Conservation (phyloP, 2,888 invertebrate genomes). For the Rapana venosa region DNA sequence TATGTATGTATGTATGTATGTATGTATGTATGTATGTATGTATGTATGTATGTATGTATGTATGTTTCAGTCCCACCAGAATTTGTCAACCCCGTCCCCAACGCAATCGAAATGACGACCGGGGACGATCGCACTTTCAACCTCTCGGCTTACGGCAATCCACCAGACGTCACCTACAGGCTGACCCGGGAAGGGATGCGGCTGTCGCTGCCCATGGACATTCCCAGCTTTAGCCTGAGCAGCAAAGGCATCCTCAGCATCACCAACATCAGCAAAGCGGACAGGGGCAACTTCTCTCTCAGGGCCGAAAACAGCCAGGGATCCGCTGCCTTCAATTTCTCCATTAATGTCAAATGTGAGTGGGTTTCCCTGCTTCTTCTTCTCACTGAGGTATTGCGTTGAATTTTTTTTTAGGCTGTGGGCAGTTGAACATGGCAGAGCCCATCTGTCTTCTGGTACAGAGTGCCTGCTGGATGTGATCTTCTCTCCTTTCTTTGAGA, state of each 20-base stretch:
- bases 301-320: conserved; percentile 94
- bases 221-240: conserved; percentile 80
- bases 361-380: too few relatives aligned
- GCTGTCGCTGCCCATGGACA: conserved; percentile 72
- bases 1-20: too few relatives aligned
- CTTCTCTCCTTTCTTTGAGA: too few relatives aligned
- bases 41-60: too few relatives aligned
- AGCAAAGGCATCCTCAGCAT: conserved; percentile 89
- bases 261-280: conserved; percentile 87
- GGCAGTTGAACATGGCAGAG: too few relatives aligned
- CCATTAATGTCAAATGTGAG: conserved; percentile 87
- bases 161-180: conserved; percentile 88
- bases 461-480: too few relatives aligned
- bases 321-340: conserved; percentile 86
- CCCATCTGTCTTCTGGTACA: too few relatives aligned
- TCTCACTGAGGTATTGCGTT: too few relatives aligned
- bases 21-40: too few relatives aligned
- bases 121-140: conserved; percentile 89
- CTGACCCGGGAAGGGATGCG: conserved; percentile 85
- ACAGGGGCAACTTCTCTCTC: conserved; percentile 91
- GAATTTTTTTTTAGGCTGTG: too few relatives aligned
- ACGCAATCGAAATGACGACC: conserved; percentile 81
- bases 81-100: conserved; percentile 52
- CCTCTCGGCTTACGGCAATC: conserved; percentile 91
- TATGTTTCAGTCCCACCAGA: conserved; percentile 47